Conservation (phyloP, 2,888 invertebrate genomes). For the Ferrisia virgata region DNA sequence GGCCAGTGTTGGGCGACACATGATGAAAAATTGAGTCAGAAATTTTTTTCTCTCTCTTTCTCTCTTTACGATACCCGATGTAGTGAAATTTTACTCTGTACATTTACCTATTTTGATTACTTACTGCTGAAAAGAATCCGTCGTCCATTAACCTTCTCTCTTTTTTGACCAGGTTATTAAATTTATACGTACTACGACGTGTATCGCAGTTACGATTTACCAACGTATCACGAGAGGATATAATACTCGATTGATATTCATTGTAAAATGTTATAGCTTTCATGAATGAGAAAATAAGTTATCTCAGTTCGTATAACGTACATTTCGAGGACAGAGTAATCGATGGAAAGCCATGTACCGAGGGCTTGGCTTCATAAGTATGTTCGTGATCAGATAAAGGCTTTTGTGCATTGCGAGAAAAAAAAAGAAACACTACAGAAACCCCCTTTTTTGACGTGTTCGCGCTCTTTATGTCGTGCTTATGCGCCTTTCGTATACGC, state of each 20-base stretch:
- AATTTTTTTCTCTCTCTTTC: not conserved
- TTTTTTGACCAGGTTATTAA: not conserved
- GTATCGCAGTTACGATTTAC: too few relatives aligned
- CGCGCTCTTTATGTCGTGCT: conserved; percentile 9
- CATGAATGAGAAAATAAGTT: not conserved
- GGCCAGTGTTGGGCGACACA: conserved; percentile 14
- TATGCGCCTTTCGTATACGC: not conserved
- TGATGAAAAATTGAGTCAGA: not conserved
- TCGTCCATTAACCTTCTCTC: not conserved
- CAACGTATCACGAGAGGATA: not conserved
- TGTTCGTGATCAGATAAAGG: conserved; percentile 12
- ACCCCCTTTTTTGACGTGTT: conserved; percentile 6
- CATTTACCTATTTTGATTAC: not conserved
- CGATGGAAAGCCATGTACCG: not conserved
- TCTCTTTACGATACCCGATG: too few relatives aligned
- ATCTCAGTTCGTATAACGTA: not conserved
- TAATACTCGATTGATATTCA: not conserved
- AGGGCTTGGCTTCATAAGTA: not conserved
- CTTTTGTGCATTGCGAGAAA: not conserved
- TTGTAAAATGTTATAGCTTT: not conserved
- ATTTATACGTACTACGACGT: not conserved
- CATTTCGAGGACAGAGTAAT: not conserved
- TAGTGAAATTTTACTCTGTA: not conserved
- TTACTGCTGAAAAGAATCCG: too few relatives aligned
- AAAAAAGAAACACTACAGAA: conserved; percentile 9